Base-by-base conservation (phyloP, 1,140 invertebrate species). In the Brachionus asplanchnoidis region DNA sequence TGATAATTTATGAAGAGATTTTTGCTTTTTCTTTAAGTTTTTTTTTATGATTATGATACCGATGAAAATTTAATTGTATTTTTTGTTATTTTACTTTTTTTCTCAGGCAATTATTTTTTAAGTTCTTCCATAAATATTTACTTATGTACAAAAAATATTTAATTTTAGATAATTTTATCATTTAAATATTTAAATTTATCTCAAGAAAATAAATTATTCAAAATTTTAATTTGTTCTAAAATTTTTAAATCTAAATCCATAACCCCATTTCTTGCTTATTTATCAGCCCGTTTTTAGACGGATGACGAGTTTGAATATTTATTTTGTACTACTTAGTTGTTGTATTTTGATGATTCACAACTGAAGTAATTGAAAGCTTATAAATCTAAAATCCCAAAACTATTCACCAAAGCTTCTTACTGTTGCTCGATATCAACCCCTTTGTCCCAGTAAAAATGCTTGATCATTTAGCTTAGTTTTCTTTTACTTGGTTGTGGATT, bases 401-500 rank as follows among this genome's bases (percentile, higher is more conserved):
- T 60, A 60, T 60, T 23, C 9, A 53, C 12, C 46, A 14, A 53
- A 60, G 53, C 53, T 60, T 60, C 20, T 60, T 60, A 60, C 17
- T 60, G 53, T 60, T 60, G 53, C 53, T 23, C 53, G 53, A 60
- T 23, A 60, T 23, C 17, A 20, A 60, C 53, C 53, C 53, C 6
- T 60, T 60, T 20, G n/a, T 20, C 17, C 53, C 9, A 68, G n/a
- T 68, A 32, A 32, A 68, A 32, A 23, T 68, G 26, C 26, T 68
- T 68, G 66, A 73, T 42, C 32, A 73, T 73, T 42, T 9, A 17
- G 17, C 68, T 73, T 73, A 42, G 68, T 42, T 73, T 73, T 73
- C 68, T 73, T 40, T 73, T 73, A 73, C 68, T 68, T 68, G 66
- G 66, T 68, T 68, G 66, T 68, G 66, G 66, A 68, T 68, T 68